A percentile compares a stretch with the other conserved stretches of the same genome.
These are phyloP conservation scores for Gymnoscopelus microlampas DNA, from an alignment of 2,797 vertebrate genomes.

Conservation along the genomic window DNA sequence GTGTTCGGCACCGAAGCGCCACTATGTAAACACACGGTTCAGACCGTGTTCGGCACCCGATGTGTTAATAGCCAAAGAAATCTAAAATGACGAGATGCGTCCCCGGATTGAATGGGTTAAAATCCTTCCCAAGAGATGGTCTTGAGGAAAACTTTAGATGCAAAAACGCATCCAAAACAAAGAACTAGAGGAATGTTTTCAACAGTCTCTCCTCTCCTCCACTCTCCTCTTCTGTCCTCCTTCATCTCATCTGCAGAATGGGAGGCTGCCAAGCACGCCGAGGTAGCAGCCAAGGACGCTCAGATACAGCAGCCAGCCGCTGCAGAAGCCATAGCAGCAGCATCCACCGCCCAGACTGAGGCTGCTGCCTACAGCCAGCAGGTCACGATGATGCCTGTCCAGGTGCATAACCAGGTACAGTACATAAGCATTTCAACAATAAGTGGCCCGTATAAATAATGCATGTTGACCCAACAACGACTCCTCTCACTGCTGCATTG, in stretches of 20 bases:
- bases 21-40: too few species aligned
- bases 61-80: too few species aligned
- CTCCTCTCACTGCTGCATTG: too few species aligned
- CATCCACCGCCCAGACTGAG: conserved; percentile 76
- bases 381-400: conserved; percentile 92
- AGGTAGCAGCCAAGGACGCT: conserved; percentile 88
- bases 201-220: neutral
- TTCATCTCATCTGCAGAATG: conserved; percentile 83
- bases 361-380: conserved; percentile 87
- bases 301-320: conserved; percentile 80
- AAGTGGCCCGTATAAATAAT: neutral
- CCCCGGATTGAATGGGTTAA: too few species aligned
- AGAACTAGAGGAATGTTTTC: conserved; percentile 10
- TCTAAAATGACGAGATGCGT: too few species aligned
- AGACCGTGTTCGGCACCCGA: too few species aligned
- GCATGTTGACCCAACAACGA: too few species aligned
- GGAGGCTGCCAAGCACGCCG: conserved; percentile 90
- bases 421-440: too few species aligned
- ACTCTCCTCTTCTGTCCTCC: neutral
- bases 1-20: too few species aligned
- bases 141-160: neutral
- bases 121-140: too few species aligned
- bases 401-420: conserved; percentile 78
- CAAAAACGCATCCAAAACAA: conserved; percentile 9
- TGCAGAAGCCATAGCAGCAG: too few species aligned